Base-by-base conservation (phyloP, 2,888 invertebrate species). In the Luffia ferchaultella region DNA sequence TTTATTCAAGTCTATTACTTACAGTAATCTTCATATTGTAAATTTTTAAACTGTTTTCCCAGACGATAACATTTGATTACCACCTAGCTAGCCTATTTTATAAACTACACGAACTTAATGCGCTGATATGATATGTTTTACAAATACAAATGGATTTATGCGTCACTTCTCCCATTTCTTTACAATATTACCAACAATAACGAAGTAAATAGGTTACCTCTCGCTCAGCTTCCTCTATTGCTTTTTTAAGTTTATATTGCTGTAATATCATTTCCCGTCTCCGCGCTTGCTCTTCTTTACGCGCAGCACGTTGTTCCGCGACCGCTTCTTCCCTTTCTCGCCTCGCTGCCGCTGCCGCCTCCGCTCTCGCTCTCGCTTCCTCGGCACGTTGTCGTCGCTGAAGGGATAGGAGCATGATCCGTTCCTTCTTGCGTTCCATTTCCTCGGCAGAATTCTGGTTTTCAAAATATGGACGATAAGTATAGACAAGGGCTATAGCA, bases 171-270 rank as follows among this genome's bases (percentile, higher is more conserved):
- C n/a, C n/a, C n/a, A n/a, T n/a, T n/a, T n/a, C n/a, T n/a, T n/a
- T n/a, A n/a, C n/a, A n/a, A n/a, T n/a, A n/a, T n/a, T n/a, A n/a
- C n/a, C n/a, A n/a, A n/a, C n/a, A n/a, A n/a, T n/a, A n/a, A n/a
- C n/a, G n/a, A n/a, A n/a, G n/a, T n/a, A n/a, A n/a, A n/a, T 30
- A 30, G 46, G 45, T 16, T 61, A 92, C 93, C 86, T 94, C 94
- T 68, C 93, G 78, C 72, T 95, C 94, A 18, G 95, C 95, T 78
- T 96, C 95, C 70, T 96, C 96, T 55, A 94, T 90, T 50, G 94
- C 93, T 76, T 97, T 97, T 71, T 97, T 95, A 60, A 96, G 85
- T 76, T 96, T 93, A 80, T 97, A 95, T 73, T 96, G 94, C 67
- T 96, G 95, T 61, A 97, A 87, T 67, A 98, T 98, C 57, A 88